Evolutionary conservation across 2,888 invertebrate genomes (phyloP).

Genomic region (Dryocosmus kuriphilus): DNA sequence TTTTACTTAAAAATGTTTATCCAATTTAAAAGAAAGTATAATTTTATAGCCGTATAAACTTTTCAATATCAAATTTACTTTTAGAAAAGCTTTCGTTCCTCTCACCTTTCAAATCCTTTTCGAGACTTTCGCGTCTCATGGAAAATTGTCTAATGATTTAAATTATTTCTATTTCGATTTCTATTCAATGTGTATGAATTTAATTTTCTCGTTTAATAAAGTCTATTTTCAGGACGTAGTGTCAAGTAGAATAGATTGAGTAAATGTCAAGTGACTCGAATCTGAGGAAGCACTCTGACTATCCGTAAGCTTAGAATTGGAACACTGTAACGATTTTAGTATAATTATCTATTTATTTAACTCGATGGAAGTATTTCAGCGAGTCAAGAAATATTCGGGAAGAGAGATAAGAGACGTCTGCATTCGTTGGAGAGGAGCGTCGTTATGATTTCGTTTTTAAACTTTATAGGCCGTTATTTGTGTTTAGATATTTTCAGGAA

Average conservation of each 20-base stretch:
- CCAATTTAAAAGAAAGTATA: neutral
- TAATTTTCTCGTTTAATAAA: slow-evolving; percentile 3
- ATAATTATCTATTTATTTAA: slow-evolving; percentile 7
- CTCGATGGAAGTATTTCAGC: neutral
- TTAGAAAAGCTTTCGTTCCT: slow-evolving; percentile 1
- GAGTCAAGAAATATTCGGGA: slow-evolving; percentile 12
- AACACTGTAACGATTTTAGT: slow-evolving; percentile 24
- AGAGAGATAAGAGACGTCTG: neutral
- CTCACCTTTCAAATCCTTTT: neutral
- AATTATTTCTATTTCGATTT: neutral
- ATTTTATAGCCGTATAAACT: slow-evolving; percentile 18
- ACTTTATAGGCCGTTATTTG: slow-evolving; percentile 31
- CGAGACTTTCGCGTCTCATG: slow-evolving; percentile 8
- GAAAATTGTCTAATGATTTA: neutral
- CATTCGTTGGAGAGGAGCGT: slow-evolving; percentile 37
- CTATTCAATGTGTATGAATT: neutral
- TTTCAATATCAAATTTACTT: slow-evolving; percentile 19
- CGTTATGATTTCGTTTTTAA: neutral
- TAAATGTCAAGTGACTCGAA: slow-evolving; percentile 6
- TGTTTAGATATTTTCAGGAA: slow-evolving; percentile 11
- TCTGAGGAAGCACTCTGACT: slow-evolving; percentile 35
- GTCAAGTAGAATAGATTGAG: neutral
- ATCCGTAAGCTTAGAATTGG: slow-evolving; percentile 30
- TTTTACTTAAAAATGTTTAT: neutral
- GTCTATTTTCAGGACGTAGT: slow-evolving; percentile 2